Base-by-base conservation (phyloP, 2,113 vertebrate species). In the Pyrgilauda ruficollis region DNA sequence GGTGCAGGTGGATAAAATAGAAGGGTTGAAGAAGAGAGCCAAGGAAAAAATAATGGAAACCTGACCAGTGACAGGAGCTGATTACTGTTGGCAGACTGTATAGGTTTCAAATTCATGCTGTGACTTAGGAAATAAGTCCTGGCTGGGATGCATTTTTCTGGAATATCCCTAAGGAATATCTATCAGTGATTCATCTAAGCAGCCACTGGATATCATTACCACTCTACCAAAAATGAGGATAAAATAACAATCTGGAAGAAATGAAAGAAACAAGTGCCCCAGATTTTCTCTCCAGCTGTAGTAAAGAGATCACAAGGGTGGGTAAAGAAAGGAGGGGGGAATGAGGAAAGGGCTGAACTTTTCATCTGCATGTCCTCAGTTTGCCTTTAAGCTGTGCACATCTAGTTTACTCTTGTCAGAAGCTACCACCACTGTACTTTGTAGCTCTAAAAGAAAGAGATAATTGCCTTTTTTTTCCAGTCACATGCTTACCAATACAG, bases 161-260 rank as follows among this genome's bases (percentile, higher is more conserved):
- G 95, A 90, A 75, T 90, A 94, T 96, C 96, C 89, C 90, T 90
- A 62, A 95, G 92, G 91, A 97, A 79, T 92, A 91, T 84, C 85
- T 97, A 96, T 97, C 85, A 94, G 92, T 81, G 86, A 96, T 96
- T 96, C 91, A 95, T 96, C 92, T 97, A 94, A 93, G 84, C 64
- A 55, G 70, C 63, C 87, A 94, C 33, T 97, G 97, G 93, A 76
- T 96, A 97, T 97, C 95, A 95, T 94, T 97, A 92, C 74, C 28
- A 81, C 73, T 80, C 67, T 91, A 91, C 76, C 93, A 64, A 94
- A 97, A 97, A 94, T 93, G 76, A 97, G 97, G 94, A 96, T 90
- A 97, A 97, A 97, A 81, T 80, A 94, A 59, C 70, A 72, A 73
- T 96, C 84, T 83, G 37, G 56, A 93, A 95, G 89, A 96, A 96